Base-by-base conservation (phyloP, 1,140 invertebrate genomes). In the Anagrus nilaparvatae region DNA sequence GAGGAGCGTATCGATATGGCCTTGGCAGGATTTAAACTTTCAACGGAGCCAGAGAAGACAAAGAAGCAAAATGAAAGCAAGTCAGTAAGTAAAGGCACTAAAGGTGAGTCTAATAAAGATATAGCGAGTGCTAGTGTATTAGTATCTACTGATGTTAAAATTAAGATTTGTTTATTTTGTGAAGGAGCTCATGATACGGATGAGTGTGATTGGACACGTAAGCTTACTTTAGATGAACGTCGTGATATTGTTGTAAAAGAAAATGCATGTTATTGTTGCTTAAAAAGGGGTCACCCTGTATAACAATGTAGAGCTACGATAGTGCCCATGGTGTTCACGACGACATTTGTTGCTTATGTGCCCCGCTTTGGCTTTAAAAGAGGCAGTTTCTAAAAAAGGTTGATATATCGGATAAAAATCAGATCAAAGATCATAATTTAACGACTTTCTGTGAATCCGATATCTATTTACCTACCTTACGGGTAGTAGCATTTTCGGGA, bases 1-100 rank as follows among this genome's bases (percentile, higher is more conserved):
- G 49, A 59, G 41, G 40, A 55, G 18, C 17, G 48, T 12, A 50
- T 55, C 16, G 16, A 32, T 3, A 42, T 58, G 16, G 44, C 46
- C 19, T 23, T 41, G 13, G 13, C 10, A 18, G 40, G 38, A 18
- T n/a, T n/a, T n/a, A n/a, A n/a, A n/a, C n/a, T n/a, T n/a, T n/a
- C n/a, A n/a, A n/a, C n/a, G n/a, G 48, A 51, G 12, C 28, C 18
- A 18, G 21, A 32, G 24, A 28, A 14, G 4, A 14, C 30, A 10
- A 38, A 30, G n/a, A 33, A 46, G 18, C 2, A 21, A 9, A 9
- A 21, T 5, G 23, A 21, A 12, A 12, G 5, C 7, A 12, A 7
- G 13, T 4, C 9, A 9, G 16, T 18, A n/a, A 33, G 19, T 20
- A 21, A n/a, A 4, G 13, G 33, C n/a, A n/a, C n/a, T n/a, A n/a